Percentiles rank a stretch among this genome's conserved stretches.
Conservation (phyloP, 2,797 vertebrate species). For the Oreonectes daqikongensis region DNA sequence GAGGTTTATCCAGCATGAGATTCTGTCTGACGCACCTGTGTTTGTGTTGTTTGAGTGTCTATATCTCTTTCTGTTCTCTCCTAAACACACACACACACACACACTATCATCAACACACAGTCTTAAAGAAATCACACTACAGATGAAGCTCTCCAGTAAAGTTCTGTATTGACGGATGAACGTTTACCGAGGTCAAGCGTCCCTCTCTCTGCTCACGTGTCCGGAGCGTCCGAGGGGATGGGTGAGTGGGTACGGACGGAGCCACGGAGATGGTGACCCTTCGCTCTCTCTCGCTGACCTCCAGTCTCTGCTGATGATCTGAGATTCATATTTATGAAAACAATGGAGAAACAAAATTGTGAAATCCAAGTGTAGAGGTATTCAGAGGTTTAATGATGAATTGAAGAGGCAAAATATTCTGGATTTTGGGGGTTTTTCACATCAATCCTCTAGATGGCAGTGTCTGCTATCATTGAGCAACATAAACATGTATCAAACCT, state of each 20-base stretch:
- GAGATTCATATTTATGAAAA: conserved; percentile 52
- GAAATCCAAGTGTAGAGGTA: no score
- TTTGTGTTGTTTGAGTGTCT: conserved; percentile 53
- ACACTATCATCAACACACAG: conserved; percentile 8
- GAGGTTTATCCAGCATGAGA: not conserved
- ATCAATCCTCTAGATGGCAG: not conserved
- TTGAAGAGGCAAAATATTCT: no score
- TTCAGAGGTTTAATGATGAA: no score
- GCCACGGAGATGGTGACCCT: conserved; percentile 79
- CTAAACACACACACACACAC: conserved; percentile 41
- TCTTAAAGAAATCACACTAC: not conserved
- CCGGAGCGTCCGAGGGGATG: conserved; percentile 73
- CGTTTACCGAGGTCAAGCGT: conserved; percentile 79
- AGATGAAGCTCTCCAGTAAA: not conserved
- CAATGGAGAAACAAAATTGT: not conserved
- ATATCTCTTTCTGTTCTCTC: conserved; percentile 52
- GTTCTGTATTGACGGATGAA: not conserved
- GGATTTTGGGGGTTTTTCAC: no score
- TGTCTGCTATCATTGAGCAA: not conserved
- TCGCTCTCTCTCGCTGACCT: conserved; percentile 79
- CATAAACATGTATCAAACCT: not conserved
- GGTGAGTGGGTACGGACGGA: conserved; percentile 83
- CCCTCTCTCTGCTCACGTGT: conserved; percentile 73
- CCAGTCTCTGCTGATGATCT: conserved; percentile 81
- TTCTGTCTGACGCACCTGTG: conserved; percentile 54